Conservation (phyloP, 2,888 invertebrate genomes). For the Antitype chi region DNA sequence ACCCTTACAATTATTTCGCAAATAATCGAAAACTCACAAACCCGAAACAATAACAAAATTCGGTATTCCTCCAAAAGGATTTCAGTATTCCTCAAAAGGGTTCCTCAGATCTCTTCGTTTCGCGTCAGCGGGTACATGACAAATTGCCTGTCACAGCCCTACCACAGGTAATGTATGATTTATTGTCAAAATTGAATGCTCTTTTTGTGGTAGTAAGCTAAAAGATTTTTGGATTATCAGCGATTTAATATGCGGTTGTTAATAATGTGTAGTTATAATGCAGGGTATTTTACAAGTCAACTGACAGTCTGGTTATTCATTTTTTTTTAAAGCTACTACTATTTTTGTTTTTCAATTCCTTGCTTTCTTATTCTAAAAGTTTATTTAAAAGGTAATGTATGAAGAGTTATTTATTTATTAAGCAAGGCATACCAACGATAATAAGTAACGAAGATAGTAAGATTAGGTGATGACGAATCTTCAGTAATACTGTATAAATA, state of each 20-base stretch:
- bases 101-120: slow-evolving; percentile 78
- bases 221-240: slow-evolving; percentile 44
- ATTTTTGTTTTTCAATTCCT: not conserved
- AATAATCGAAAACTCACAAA: slow-evolving; percentile 67
- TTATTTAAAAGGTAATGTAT: not conserved
- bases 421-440: too few species aligned
- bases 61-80: slow-evolving; percentile 72
- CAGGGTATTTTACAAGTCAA: not conserved
- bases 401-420: too few species aligned
- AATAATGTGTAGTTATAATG: not conserved
- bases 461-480: too few species aligned
- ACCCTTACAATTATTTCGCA: slow-evolving; percentile 53
- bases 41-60: slow-evolving; percentile 84
- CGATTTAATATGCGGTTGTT: not conserved
- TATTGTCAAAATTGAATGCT: slow-evolving; percentile 74
- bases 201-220: slow-evolving; percentile 53
- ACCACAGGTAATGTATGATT: slow-evolving; percentile 89
- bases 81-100: slow-evolving; percentile 70
- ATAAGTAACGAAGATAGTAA: not conserved
- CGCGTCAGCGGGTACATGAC: slow-evolving; percentile 85
- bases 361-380: not conserved
- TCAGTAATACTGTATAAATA: too few species aligned
- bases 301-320: not conserved
- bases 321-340: not conserved
- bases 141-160: slow-evolving; percentile 88